Evolutionary conservation across 2,888 invertebrate species (phyloP).

Genomic region (Torymus auratus): DNA sequence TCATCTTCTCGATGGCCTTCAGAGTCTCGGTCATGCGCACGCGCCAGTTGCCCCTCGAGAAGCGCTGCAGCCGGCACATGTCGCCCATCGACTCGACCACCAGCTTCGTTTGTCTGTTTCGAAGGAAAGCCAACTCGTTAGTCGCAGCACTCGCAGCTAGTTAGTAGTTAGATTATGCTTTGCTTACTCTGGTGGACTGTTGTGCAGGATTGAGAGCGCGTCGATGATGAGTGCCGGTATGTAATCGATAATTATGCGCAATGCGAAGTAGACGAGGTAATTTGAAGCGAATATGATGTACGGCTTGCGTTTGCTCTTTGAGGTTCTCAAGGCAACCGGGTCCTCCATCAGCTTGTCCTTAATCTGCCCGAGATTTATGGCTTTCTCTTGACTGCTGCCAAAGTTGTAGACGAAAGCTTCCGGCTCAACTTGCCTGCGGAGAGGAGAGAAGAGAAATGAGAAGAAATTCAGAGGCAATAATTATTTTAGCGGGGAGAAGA

Average conservation of each 20-base stretch:
- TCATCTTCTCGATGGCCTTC: conserved; percentile 64
- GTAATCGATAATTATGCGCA: conserved; percentile 63
- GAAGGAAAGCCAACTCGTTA: background rate
- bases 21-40: conserved; percentile 61
- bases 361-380: conserved; percentile 53
- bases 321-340: conserved; percentile 24
- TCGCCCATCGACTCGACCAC: conserved; percentile 41
- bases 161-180: too few species aligned
- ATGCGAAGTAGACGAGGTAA: conserved; percentile 51
- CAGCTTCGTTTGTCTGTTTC: conserved; percentile 37
- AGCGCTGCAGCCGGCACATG: conserved; percentile 45
- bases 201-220: conserved; percentile 57
- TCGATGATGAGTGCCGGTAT: conserved; percentile 66
- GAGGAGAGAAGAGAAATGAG: background rate
- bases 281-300: conserved; percentile 44
- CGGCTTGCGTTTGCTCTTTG: conserved; percentile 14
- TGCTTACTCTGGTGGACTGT: conserved; percentile 66
- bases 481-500: background rate
- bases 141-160: too few species aligned
- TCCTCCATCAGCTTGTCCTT: conserved; percentile 41
- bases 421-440: conserved; percentile 60
- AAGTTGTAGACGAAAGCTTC: conserved; percentile 86
- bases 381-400: conserved; percentile 87
- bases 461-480: background rate
- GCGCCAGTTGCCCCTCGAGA: conserved; percentile 58